phyloP scores from a whole-genome alignment of 2,113 vertebrate genomes.

The Pipa parva region DNA sequence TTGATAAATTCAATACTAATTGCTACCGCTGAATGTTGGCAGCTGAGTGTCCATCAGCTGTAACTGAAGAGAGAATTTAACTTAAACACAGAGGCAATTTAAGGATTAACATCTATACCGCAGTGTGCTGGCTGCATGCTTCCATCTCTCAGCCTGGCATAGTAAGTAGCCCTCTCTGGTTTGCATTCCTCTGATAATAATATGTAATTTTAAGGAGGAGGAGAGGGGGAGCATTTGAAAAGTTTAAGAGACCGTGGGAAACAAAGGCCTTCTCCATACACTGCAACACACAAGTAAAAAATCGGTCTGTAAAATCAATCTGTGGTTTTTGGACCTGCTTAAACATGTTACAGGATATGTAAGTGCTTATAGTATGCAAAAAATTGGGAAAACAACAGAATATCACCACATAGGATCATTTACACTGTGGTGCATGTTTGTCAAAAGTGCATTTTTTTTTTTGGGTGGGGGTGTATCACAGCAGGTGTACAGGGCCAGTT shows the following conservation, averaged over 20 bases:
- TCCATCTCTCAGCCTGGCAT: slow-evolving; percentile 26
- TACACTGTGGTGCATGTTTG: no score
- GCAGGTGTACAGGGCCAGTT: no score
- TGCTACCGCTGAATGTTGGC: slow-evolving; percentile 19
- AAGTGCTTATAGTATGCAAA: neutral
- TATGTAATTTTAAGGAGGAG: slow-evolving; percentile 28
- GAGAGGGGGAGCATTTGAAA: slow-evolving; percentile 5
- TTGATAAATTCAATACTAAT: neutral
- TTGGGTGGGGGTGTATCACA: no score
- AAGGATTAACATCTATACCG: slow-evolving; percentile 22
- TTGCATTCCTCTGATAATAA: slow-evolving; percentile 36
- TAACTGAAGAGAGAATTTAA: slow-evolving; percentile 13
- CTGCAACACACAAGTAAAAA: slow-evolving; percentile 8
- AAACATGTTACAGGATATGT: slow-evolving; percentile 15
- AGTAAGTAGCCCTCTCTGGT: slow-evolving; percentile 23
- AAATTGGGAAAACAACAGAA: neutral
- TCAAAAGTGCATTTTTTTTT: no score
- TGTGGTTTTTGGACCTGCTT: slow-evolving; percentile 14
- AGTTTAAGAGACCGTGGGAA: slow-evolving; percentile 31
- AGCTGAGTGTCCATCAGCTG: slow-evolving; percentile 19
- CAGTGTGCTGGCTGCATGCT: slow-evolving; percentile 26
- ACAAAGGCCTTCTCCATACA: slow-evolving; percentile 17
- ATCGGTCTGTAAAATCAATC: slow-evolving; percentile 2
- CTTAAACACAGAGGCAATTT: slow-evolving; percentile 32
- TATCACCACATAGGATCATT: neutral